Base-by-base conservation (phyloP, 2,797 vertebrate genomes). In the Pseudochaenichthys georgianus region DNA sequence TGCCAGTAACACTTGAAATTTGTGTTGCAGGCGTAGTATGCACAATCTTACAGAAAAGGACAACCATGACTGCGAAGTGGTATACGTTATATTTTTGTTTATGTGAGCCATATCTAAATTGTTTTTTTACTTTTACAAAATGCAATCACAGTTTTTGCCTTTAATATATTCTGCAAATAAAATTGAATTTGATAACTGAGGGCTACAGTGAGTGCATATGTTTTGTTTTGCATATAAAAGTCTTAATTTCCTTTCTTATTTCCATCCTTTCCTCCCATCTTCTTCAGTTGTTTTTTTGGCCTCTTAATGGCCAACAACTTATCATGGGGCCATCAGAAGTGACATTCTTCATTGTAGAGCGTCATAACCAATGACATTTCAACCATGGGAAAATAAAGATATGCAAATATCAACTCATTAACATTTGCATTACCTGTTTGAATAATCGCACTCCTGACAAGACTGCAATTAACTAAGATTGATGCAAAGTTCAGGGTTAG, bases 351-450 rank as follows among this genome's bases (percentile, higher is more conserved):
- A 96, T 96, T 96, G 96, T 96, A 96, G 94, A 96, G 96, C 95
- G 93, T 97, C 97, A 97, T 96, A 97, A 96, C 96, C 96, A 96
- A 97, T 98, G 97, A 97, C 97, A 98, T 97, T 98, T 98, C 95
- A 96, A 97, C 96, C 97, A 97, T 97, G 95, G 96, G 95, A 97
- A 93, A 97, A 97, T 96, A 97, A 97, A 97, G 97, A 98, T 98
- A 98, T 98, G 97, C 97, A 97, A 98, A 98, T 98, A 91, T 94
- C 94, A 94, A 94, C 95, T 98, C 96, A 98, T 98, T 98, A 98
- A 97, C 97, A 97, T 98, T 98, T 98, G 97, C 97, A 97, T 97
- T 96, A 98, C 96, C 96, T 97, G 97, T 98, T 97, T 97, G 97
- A 97, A 98, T 97, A 98, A 97, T 98, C 96, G 88, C 95, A 88